Percentiles rank a stretch among this genome's conserved stretches.
Evolutionary conservation across 64 coral and sea anemone species (phyloP).

Genomic region (Actinia tenebrosa): DNA sequence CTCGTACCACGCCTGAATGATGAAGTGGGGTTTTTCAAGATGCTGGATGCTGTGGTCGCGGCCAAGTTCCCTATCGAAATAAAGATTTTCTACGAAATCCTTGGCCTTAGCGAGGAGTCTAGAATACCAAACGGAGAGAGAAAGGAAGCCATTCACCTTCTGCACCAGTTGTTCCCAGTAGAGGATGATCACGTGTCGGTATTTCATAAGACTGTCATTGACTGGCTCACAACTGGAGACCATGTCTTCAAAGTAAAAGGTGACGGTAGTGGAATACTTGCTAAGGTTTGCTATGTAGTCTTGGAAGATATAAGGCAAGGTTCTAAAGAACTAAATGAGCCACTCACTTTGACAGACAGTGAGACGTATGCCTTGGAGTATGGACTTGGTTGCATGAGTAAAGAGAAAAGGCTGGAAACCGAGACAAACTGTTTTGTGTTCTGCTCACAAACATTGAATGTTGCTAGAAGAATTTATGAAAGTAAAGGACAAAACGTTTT

Average conservation of each 20-base stretch:
- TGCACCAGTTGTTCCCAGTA: constrained; percentile 14
- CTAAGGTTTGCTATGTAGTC: neutral
- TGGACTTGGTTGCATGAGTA: neutral
- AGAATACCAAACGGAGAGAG: neutral
- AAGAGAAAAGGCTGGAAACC: neutral
- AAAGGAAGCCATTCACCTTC: neutral
- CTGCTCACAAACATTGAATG: neutral
- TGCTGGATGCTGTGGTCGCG: constrained; percentile 19
- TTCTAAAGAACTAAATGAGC: no score
- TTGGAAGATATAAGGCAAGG: neutral
- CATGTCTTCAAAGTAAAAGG: neutral
- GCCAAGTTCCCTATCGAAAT: constrained; percentile 30
- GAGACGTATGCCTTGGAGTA: neutral
- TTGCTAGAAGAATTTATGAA: no score
- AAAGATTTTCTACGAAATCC: constrained; percentile 12
- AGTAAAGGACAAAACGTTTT: no score
- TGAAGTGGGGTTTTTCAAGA: neutral
- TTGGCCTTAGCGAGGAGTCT: neutral
- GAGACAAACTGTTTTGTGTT: neutral
- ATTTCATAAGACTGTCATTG: constrained; percentile 38
- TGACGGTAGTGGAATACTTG: constrained; percentile 19
- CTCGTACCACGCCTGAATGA: neutral
- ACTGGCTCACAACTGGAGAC: constrained; percentile 22
- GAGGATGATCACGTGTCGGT: neutral
- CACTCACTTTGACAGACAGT: neutral